Conservation (phyloP, 2,888 invertebrate species). For the Tuberolachnus salignus region DNA sequence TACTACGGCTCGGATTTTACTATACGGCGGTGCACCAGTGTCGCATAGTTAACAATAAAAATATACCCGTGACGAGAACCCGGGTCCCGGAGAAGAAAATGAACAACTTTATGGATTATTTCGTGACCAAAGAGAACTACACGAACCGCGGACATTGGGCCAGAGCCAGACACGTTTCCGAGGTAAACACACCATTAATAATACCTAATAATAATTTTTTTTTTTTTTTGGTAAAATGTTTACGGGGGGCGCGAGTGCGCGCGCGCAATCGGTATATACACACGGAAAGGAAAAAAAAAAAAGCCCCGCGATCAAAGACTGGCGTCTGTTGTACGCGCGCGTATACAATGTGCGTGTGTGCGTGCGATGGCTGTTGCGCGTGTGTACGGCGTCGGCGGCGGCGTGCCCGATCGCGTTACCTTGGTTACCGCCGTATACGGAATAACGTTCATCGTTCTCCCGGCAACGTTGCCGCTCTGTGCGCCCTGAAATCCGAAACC, state of each 20-base stretch:
- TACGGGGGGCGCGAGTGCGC: neutral
- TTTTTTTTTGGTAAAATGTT: neutral
- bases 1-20: neutral
- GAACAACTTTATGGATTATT: constrained; percentile 56
- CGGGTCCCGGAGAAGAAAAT: constrained; percentile 8
- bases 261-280: no score
- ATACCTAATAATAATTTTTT: no score
- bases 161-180: constrained; percentile 53
- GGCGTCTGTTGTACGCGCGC: neutral
- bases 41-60: no score
- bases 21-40: neutral
- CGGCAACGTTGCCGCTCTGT: constrained; percentile 45
- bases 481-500: constrained; percentile 51
- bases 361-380: constrained; percentile 41
- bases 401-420: constrained; percentile 53
- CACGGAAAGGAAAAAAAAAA: no score
- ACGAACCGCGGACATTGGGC: constrained; percentile 55
- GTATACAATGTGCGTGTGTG: neutral
- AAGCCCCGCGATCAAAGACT: neutral
- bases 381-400: constrained; percentile 37
- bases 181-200: constrained; percentile 50
- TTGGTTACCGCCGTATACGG: constrained; percentile 53
- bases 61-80: no score
- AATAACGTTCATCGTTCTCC: constrained; percentile 15
- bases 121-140: constrained; percentile 53